Evolutionary conservation across 2,888 invertebrate species (phyloP), one percentile per base, ranked within the genome.

Genomic region (Cheilosia urbana): DNA sequence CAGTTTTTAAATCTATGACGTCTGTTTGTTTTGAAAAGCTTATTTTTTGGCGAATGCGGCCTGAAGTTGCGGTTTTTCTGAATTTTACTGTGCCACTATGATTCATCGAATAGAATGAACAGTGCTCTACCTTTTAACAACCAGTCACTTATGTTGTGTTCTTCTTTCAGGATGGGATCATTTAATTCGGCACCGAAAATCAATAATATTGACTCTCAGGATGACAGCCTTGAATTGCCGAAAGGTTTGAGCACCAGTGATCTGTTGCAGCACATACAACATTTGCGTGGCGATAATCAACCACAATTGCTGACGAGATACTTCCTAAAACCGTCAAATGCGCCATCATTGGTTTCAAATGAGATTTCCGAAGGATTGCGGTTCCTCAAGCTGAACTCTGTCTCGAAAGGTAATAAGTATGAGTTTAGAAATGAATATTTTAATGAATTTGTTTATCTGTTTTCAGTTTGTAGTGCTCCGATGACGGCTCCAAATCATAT

Each of bases 181-280:
- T 95, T 95, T 90, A 95, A 94, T 83, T 95, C 95, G 71, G 93
- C 94, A 19, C 95, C 95, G 55, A 94, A 94, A 91, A 94, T 95
- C 84, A 92, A 93, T 82, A 95, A 95, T 89, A 93, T 93, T 73
- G 95, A 95, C 90, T 92, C 92, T 4, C 94, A 95, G 90, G 95
- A 95, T 89, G 93, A 94, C 88, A 93, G 93, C 72, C 89, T 94
- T 17, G 91, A 92, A 84, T 88, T 94, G 87, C 93, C 93, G 45
- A 91, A 92, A 71, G 92, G 92, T 13, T 90, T 94, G 77, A 90
- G 80, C 68, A 91, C 93, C 34, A 91, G 92, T 55, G 94, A 94
- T 72, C 89, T 95, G 55, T 89, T 95, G 77, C 93, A 93, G 87
- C 93, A 93, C 65, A 94, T 94, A 83, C 93, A 93, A 83, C 88